phyloP scores from a whole-genome alignment of 2,888 invertebrate species.

The Drosophila fulvimacula region DNA sequence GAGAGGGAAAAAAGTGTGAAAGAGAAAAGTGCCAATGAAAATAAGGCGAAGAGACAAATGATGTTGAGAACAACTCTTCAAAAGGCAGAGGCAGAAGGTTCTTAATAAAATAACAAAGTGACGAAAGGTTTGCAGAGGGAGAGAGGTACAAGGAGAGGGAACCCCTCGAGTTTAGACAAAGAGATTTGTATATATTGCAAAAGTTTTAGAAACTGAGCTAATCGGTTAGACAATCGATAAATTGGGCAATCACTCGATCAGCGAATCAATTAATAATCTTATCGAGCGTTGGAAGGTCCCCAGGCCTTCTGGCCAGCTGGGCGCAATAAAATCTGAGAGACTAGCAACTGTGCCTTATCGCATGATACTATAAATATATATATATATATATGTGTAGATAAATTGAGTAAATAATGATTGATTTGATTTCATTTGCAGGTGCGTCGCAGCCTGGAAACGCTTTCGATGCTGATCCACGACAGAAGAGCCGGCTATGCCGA shows the following conservation, averaged over 20 bases:
- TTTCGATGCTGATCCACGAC: slow-evolving; percentile 89
- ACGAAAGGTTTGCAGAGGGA: too few species aligned
- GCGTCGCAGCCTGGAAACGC: slow-evolving; percentile 91
- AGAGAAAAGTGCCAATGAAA: too few species aligned
- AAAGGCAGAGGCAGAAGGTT: too few species aligned
- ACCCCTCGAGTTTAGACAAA: background rate
- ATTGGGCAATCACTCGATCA: slow-evolving; percentile 1
- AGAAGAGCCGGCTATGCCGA: slow-evolving; percentile 71
- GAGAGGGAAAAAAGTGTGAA: too few species aligned
- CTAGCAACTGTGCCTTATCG: slow-evolving; percentile 16
- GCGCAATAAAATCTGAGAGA: slow-evolving; percentile 4
- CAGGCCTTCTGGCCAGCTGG: slow-evolving; percentile 9
- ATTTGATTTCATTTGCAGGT: slow-evolving; percentile 86
- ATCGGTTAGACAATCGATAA: slow-evolving; percentile 3
- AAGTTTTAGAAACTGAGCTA: background rate
- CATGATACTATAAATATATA: background rate
- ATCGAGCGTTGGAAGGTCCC: slow-evolving; percentile 18
- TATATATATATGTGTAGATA: background rate
- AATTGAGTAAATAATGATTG: background rate
- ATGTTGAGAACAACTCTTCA: too few species aligned
- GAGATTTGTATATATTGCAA: background rate
- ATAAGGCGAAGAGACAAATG: too few species aligned
- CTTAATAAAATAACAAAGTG: too few species aligned
- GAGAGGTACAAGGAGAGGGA: too few species aligned
- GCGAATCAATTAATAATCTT: slow-evolving; percentile 27